These are phyloP conservation scores for Galeopsomyia nigrocyanea DNA, from an alignment of 2,888 invertebrate genomes.

Conservation along the genomic window DNA sequence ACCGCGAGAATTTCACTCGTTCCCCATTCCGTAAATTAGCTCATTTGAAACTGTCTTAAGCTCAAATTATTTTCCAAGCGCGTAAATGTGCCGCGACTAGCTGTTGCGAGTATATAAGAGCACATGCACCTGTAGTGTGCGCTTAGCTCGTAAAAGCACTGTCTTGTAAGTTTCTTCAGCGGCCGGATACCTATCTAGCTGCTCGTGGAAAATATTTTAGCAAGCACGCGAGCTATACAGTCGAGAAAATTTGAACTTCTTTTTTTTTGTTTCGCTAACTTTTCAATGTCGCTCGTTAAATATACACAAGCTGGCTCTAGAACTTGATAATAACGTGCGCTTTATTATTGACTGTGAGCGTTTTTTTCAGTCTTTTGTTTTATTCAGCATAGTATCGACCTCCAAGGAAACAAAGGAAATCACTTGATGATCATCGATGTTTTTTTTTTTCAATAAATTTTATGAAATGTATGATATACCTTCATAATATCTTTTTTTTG, in stretches of 20 bases:
- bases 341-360: too few species aligned
- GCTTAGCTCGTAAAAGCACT: slow-evolving; percentile 40
- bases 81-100: slow-evolving; percentile 4
- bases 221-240: slow-evolving; percentile 10
- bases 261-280: neutral
- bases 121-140: neutral
- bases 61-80: slow-evolving; percentile 40
- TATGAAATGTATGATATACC: too few species aligned
- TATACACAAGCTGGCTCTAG: neutral
- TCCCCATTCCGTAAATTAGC: too few species aligned
- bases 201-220: slow-evolving; percentile 39
- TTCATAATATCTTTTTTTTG: too few species aligned
- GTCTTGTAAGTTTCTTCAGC: slow-evolving; percentile 38
- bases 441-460: too few species aligned
- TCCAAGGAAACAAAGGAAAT: too few species aligned
- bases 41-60: slow-evolving; percentile 26
- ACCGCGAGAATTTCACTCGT: too few species aligned
- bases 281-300: slow-evolving; percentile 12
- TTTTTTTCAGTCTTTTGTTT: too few species aligned
- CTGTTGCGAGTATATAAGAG: neutral
- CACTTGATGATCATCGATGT: too few species aligned
- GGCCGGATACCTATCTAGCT: neutral
- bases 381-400: too few species aligned
- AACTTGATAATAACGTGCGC: too few species aligned
- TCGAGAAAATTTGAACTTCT: slow-evolving; percentile 37